A percentile compares a stretch with the other conserved stretches of the same genome.
These are phyloP conservation scores for Heliconius aoede DNA, from an alignment of 2,888 invertebrate genomes.

Conservation along the genomic window DNA sequence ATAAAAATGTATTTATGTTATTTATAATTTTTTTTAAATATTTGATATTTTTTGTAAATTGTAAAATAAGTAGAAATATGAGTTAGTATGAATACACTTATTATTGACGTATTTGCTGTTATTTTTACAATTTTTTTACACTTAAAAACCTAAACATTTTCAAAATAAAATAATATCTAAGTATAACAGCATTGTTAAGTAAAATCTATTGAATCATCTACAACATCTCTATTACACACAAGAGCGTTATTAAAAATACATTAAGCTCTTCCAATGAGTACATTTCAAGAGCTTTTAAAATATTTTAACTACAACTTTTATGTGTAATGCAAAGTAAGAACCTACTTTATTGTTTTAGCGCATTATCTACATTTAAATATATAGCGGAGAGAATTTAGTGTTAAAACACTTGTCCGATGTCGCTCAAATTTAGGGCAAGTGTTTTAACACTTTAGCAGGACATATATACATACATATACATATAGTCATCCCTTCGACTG, in stretches of 20 bases:
- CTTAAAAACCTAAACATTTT: neutral
- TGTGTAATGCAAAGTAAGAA: neutral
- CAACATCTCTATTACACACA: neutral
- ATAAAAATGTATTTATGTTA: too few relatives aligned
- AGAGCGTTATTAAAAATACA: slow-evolving; percentile 12
- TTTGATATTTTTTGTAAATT: too few relatives aligned
- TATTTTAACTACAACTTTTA: neutral
- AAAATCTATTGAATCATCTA: neutral
- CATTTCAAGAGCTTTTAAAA: neutral
- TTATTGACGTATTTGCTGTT: too few relatives aligned
- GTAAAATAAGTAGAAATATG: too few relatives aligned
- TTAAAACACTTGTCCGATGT: too few relatives aligned
- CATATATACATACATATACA: neutral
- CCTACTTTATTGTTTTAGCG: neutral
- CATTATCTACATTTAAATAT: neutral
- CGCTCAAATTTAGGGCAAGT: too few relatives aligned
- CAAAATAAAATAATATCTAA: neutral
- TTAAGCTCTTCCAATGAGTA: slow-evolving; percentile 10
- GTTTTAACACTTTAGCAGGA: too few relatives aligned
- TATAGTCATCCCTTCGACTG: neutral
- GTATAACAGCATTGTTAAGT: neutral
- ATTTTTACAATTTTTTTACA: neutral
- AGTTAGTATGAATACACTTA: too few relatives aligned
- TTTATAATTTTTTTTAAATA: too few relatives aligned
- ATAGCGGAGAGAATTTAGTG: too few relatives aligned